These are phyloP conservation scores for Clarias gariepinus DNA, from an alignment of 2,113 vertebrate genomes.

Conservation along the genomic window DNA sequence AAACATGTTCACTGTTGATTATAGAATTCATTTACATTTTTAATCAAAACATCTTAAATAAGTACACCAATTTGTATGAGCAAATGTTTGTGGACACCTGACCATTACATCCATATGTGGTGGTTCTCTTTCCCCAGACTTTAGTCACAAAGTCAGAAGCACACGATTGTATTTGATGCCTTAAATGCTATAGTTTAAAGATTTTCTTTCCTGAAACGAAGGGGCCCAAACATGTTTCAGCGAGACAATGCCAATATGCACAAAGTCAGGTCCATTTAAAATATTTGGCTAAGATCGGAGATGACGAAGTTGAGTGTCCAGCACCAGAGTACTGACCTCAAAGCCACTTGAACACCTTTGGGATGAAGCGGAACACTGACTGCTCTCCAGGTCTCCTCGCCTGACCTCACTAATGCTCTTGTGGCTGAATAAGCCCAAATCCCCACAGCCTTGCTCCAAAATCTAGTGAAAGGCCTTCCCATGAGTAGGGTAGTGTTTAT, in stretches of 20 bases:
- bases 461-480: not conserved
- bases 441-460: not conserved
- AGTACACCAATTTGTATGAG: not conserved
- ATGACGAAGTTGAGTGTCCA: not conserved
- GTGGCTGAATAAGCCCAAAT: not conserved
- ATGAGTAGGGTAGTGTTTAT: not conserved
- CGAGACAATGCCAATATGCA: not conserved
- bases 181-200: not conserved
- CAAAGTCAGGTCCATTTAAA: not conserved
- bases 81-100: not conserved
- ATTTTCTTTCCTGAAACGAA: not conserved
- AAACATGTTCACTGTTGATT: not conserved
- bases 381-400: not conserved
- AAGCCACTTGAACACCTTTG: not conserved
- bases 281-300: not conserved
- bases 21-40: not conserved
- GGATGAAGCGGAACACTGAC: not conserved
- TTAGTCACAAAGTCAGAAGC: not conserved
- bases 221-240: constrained; percentile 2
- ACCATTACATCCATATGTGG: not conserved
- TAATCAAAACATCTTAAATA: not conserved
- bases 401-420: not conserved
- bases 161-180: not conserved
- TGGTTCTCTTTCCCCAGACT: not conserved
- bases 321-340: not conserved